Evolutionary conservation across 1,140 invertebrate genomes (phyloP).

Genomic region (Gryon sp.): DNA sequence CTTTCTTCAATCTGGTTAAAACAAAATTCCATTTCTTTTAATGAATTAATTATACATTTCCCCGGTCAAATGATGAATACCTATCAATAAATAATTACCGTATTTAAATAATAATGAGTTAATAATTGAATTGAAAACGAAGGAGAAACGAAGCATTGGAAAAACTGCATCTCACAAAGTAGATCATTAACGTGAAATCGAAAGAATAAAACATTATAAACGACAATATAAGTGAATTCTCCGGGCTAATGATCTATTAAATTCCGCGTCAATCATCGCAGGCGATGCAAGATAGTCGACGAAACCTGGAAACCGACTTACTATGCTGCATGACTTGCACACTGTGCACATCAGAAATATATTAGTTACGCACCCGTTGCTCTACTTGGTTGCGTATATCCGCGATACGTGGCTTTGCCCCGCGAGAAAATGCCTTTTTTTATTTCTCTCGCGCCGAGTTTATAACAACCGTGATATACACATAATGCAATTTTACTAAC

Average conservation of each 20-base stretch:
- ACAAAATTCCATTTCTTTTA: too few species aligned
- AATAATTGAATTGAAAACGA: too few species aligned
- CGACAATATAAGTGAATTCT: not conserved
- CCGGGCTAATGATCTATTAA: too few species aligned
- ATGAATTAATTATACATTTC: too few species aligned
- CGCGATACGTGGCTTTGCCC: slow-evolving; percentile 37
- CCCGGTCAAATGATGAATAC: too few species aligned
- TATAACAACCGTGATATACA: too few species aligned
- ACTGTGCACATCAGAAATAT: slow-evolving; percentile 50
- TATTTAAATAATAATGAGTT: too few species aligned
- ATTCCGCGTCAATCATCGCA: too few species aligned
- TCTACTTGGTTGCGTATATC: slow-evolving; percentile 56
- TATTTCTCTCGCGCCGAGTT: slow-evolving; percentile 55
- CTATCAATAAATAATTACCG: too few species aligned
- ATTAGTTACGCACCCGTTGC: slow-evolving; percentile 61
- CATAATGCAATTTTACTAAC: slow-evolving; percentile 58
- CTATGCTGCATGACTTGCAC: slow-evolving; percentile 47
- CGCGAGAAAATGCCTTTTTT: slow-evolving; percentile 59
- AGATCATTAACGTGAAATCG: not conserved
- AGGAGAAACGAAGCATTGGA: not conserved
- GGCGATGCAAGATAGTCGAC: too few species aligned
- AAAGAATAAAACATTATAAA: not conserved
- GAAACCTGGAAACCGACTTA: slow-evolving; percentile 56
- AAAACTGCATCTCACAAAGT: not conserved
- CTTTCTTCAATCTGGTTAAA: too few species aligned